These are phyloP conservation scores for Pipra filicauda DNA, from an alignment of 2,113 vertebrate species.

Conservation along the genomic window DNA sequence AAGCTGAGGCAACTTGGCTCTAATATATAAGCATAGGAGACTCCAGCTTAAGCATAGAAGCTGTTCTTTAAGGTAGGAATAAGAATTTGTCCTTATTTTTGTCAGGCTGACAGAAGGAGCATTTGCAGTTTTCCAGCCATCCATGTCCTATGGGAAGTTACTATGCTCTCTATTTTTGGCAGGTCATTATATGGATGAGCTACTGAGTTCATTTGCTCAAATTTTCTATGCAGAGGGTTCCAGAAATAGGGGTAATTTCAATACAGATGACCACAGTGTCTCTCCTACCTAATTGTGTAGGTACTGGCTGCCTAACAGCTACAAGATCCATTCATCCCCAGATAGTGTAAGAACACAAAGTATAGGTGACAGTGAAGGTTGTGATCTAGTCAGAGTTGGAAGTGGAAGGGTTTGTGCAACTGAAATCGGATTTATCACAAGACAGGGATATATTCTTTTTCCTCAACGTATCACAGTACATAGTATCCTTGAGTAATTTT, in stretches of 20 bases:
- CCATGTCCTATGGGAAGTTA: neutral
- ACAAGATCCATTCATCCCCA: neutral
- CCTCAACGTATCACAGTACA: neutral
- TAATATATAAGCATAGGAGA: neutral
- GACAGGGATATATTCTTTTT: neutral
- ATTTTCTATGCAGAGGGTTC: neutral
- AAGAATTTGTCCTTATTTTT: neutral
- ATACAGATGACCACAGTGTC: neutral
- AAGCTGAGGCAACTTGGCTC: neutral
- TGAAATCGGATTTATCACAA: neutral
- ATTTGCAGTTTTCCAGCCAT: neutral
- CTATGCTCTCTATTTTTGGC: neutral
- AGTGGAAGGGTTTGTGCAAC: neutral
- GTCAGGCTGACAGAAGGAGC: neutral
- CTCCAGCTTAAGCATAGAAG: neutral
- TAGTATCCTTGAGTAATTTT: constrained; percentile 30
- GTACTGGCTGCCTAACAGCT: neutral
- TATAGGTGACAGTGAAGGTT: neutral
- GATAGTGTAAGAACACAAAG: neutral
- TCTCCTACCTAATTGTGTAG: neutral
- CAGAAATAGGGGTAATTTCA: neutral
- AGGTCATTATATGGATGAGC: neutral
- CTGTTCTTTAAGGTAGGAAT: neutral
- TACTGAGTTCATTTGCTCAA: neutral
- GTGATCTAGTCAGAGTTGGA: constrained; percentile 3